Evolutionary conservation across 92 coral and sea anemone species (phyloP).

Genomic region (Phymanthus crucifer): DNA sequence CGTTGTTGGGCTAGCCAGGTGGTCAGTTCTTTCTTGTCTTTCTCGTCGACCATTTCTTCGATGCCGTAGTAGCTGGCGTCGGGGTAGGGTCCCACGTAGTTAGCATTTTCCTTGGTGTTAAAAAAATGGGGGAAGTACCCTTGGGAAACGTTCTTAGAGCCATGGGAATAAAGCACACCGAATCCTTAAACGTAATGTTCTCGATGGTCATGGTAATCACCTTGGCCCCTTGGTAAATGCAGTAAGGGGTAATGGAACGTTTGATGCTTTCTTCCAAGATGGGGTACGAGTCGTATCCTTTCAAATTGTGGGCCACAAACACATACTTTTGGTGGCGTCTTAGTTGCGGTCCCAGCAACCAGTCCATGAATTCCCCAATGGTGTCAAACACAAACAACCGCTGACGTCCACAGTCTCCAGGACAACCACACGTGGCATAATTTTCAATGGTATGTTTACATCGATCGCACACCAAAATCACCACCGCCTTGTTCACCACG

Average conservation of each 20-base stretch:
- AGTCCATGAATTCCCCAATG: conserved; percentile 4
- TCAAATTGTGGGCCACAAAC: conserved; percentile 29
- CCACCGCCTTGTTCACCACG: conserved; percentile 22
- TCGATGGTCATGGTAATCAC: conserved; percentile 7
- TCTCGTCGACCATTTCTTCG: conserved; percentile 12
- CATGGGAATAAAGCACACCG: conserved; percentile 49
- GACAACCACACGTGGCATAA: neutral
- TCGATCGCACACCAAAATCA: conserved; percentile 9
- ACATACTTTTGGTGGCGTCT: neutral
- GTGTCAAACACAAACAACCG: neutral
- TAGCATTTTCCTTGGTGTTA: conserved; percentile 22
- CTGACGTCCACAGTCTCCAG: neutral
- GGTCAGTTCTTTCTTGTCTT: conserved; percentile 5
- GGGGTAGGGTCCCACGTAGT: conserved; percentile 44
- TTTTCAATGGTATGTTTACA: conserved; percentile 1
- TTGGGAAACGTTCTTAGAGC: conserved; percentile 26
- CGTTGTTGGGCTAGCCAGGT: conserved; percentile 15
- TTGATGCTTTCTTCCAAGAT: conserved; percentile 3
- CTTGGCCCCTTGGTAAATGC: conserved; percentile 28
- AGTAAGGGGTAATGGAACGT: neutral
- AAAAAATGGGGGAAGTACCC: conserved; percentile 44
- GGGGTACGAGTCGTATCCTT: conserved; percentile 29
- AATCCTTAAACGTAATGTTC: conserved; percentile 29
- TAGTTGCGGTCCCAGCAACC: neutral
- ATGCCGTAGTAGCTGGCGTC: conserved; percentile 13